Percentiles rank a stretch among this genome's conserved stretches.
Conservation (phyloP, 2,113 vertebrate species). For the Eupsittula cactorum region DNA sequence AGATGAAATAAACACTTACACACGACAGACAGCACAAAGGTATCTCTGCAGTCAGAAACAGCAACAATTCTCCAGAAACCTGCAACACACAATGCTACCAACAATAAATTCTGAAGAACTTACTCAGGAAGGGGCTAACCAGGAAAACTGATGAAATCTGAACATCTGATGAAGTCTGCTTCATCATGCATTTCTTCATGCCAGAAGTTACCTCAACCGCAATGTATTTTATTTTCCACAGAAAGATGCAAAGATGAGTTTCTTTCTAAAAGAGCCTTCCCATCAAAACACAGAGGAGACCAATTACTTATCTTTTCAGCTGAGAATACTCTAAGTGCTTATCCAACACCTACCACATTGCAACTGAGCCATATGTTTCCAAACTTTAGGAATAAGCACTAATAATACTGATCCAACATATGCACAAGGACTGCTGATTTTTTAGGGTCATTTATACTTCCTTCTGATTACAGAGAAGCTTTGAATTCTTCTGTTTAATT, state of each 20-base stretch:
- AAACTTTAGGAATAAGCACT: neutral
- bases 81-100: neutral
- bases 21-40: neutral
- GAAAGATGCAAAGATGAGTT: neutral
- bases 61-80: neutral
- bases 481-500: neutral
- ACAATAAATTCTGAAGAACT: neutral
- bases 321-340: neutral
- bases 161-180: neutral
- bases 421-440: neutral
- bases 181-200: neutral
- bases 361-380: neutral
- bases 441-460: neutral
- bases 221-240: neutral
- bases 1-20: neutral
- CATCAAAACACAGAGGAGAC: neutral
- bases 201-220: neutral
- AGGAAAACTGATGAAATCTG: neutral
- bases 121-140: neutral
- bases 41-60: neutral
- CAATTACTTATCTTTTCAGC: rapidly evolving
- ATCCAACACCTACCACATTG: neutral
- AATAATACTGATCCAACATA: neutral
- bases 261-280: neutral
- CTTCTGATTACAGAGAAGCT: neutral